A percentile compares a stretch with the other conserved stretches of the same genome.
Evolutionary conservation across 2,113 vertebrate species (phyloP).

Genomic region (Phyllostomus hastatus): DNA sequence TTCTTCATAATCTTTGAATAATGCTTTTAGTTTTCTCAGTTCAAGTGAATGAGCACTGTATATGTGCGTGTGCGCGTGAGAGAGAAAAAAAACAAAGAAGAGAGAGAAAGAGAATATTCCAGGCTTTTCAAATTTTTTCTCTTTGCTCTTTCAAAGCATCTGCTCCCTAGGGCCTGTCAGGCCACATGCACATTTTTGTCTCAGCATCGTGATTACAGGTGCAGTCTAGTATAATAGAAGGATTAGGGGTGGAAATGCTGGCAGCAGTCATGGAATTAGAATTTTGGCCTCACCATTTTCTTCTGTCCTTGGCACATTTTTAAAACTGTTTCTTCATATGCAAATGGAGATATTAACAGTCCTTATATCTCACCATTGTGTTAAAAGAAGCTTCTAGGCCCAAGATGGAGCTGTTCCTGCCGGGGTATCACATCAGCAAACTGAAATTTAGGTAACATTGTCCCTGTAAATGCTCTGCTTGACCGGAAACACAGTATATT

Average conservation of each 20-base stretch:
- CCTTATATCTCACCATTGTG: background rate
- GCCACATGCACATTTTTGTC: background rate
- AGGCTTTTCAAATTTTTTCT: background rate
- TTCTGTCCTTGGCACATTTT: background rate
- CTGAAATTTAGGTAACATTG: background rate
- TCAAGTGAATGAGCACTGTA: background rate
- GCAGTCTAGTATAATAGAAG: background rate
- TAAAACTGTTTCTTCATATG: background rate
- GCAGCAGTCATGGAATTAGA: background rate
- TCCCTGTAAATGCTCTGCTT: background rate
- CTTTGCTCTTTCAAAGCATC: background rate
- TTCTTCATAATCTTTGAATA: background rate
- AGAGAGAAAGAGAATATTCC: background rate
- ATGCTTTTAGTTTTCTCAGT: background rate
- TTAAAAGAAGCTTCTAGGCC: background rate
- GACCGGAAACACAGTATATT: background rate
- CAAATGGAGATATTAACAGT: background rate
- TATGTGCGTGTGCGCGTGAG: too few species aligned
- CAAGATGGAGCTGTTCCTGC: background rate
- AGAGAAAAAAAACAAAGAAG: background rate
- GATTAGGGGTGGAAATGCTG: background rate
- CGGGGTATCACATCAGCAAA: background rate
- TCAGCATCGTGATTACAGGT: background rate
- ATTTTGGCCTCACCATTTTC: background rate
- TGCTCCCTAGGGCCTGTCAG: background rate